phyloP scores from a whole-genome alignment of 1,140 invertebrate genomes.

The Lucilia sericata region DNA sequence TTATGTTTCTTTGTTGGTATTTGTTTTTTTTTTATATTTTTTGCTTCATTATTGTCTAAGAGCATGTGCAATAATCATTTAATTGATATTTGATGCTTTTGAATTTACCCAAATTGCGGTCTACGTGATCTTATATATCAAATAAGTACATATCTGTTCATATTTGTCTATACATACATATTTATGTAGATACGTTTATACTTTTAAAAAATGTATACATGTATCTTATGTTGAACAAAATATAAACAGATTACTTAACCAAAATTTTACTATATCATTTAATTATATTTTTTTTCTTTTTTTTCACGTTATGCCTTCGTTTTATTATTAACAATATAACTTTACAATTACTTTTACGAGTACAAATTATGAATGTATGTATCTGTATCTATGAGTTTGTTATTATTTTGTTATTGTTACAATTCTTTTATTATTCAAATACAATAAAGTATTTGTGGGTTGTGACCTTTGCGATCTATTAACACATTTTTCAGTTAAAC shows the following conservation, averaged over 20 bases:
- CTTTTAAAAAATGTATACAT: no score
- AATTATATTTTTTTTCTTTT: background rate
- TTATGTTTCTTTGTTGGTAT: background rate
- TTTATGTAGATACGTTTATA: no score
- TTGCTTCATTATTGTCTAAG: background rate
- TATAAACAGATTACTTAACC: background rate
- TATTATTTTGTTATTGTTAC: constrained; percentile 15
- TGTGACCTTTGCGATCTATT: constrained; percentile 16
- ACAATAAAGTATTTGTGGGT: background rate
- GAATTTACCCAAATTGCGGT: constrained; percentile 24
- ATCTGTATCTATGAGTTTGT: no score
- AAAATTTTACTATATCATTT: background rate
- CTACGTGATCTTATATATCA: constrained; percentile 36
- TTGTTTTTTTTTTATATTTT: background rate
- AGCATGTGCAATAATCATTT: constrained; percentile 35
- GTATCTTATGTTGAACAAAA: no score
- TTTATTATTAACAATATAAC: no score
- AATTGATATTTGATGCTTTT: constrained; percentile 28
- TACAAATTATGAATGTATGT: background rate
- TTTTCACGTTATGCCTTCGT: background rate
- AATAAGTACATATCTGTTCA: background rate
- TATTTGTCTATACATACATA: background rate
- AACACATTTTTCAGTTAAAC: background rate
- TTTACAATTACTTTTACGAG: background rate
- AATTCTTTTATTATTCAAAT: background rate